A percentile compares a stretch with the other conserved stretches of the same genome.
These are phyloP conservation scores for Caerostris extrusa DNA, from an alignment of 1,140 invertebrate species.

Conservation along the genomic window DNA sequence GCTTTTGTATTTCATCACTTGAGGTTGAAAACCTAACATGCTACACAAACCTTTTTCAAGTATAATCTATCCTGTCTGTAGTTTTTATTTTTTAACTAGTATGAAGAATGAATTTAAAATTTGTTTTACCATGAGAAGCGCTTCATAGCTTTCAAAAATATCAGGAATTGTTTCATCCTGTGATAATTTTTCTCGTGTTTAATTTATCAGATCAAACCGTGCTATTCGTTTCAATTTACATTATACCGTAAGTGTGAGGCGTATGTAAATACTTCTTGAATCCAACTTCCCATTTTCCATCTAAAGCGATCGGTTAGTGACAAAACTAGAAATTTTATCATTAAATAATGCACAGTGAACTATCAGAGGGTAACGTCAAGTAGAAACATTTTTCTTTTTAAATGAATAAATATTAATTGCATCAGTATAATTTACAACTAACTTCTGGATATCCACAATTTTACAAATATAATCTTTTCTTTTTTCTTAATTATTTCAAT, in stretches of 20 bases:
- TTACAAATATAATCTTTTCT: no score
- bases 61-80: background rate
- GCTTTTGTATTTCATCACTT: background rate
- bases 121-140: background rate
- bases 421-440: no score
- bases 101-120: background rate
- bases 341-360: slow-evolving; percentile 23
- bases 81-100: background rate
- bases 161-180: background rate
- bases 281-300: slow-evolving; percentile 37
- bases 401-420: background rate
- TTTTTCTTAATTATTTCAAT: no score
- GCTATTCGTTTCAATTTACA: slow-evolving; percentile 16
- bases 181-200: background rate
- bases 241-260: slow-evolving; percentile 49
- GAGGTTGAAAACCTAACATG: background rate
- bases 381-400: background rate
- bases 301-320: background rate
- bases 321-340: slow-evolving; percentile 40
- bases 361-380: slow-evolving; percentile 17
- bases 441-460: no score
- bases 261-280: slow-evolving; percentile 28
- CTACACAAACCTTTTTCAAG: background rate
- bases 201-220: slow-evolving; percentile 8
- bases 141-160: background rate